Percentiles rank a stretch among this genome's conserved stretches.
Conservation (phyloP, 2,113 vertebrate species). For the Plotosus lineatus region DNA sequence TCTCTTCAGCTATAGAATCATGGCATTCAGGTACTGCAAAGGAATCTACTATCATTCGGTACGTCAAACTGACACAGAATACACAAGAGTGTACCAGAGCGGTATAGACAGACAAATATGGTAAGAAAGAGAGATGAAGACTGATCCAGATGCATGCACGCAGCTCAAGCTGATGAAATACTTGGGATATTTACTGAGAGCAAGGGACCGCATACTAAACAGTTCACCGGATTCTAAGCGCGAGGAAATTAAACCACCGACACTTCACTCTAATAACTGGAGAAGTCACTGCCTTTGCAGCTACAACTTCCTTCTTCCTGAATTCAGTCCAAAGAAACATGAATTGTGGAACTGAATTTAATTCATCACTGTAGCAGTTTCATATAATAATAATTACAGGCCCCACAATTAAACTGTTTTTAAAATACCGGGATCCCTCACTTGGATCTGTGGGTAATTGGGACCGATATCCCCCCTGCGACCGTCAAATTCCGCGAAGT, state of each 20-base stretch:
- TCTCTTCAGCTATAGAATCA: background rate
- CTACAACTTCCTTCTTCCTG: slow-evolving; percentile 2
- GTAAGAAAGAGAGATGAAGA: slow-evolving; percentile 4
- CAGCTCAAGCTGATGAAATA: slow-evolving; percentile 49
- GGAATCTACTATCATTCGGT: slow-evolving; percentile 1
- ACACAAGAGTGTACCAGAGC: background rate
- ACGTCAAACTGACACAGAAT: slow-evolving; percentile 8
- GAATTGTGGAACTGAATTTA: background rate
- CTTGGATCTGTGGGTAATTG: too few relatives aligned
- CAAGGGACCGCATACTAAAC: slow-evolving; percentile 54
- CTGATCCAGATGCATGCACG: slow-evolving; percentile 37
- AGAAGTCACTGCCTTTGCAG: background rate
- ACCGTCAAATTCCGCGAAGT: too few relatives aligned
- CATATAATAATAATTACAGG: background rate
- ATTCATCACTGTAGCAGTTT: background rate
- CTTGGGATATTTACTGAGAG: slow-evolving; percentile 54
- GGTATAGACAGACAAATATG: background rate
- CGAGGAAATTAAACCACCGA: slow-evolving; percentile 45
- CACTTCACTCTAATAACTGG: slow-evolving; percentile 43
- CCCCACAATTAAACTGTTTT: too few relatives aligned
- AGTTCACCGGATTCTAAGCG: slow-evolving; percentile 33
- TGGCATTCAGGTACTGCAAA: background rate
- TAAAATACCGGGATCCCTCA: too few relatives aligned
- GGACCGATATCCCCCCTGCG: too few relatives aligned
- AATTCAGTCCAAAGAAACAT: background rate